phyloP scores from a whole-genome alignment of 2,113 vertebrate species.

The Rutilus rutilus region DNA sequence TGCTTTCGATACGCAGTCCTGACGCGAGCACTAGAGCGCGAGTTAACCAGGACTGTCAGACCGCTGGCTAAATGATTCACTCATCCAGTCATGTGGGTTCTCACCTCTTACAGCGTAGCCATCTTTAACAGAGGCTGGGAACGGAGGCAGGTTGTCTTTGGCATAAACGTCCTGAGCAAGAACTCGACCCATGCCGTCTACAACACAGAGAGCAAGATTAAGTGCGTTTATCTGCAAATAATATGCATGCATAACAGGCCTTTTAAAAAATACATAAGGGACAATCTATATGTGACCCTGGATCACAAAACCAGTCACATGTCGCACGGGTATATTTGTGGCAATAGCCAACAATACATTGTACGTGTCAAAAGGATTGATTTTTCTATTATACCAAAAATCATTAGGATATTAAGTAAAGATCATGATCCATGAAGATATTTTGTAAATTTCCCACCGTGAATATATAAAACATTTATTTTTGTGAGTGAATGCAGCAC shows the following conservation, averaged over 20 bases:
- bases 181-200: constrained; percentile 98
- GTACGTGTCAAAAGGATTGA: too few species aligned
- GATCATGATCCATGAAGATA: too few species aligned
- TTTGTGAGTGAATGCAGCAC: too few species aligned
- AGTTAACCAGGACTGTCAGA: neutral
- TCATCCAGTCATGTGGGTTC: neutral
- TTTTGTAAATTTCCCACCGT: too few species aligned
- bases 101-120: constrained; percentile 96
- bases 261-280: neutral
- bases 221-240: neutral
- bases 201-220: constrained; percentile 16
- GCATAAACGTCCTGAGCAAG: constrained; percentile 99
- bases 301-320: too few species aligned
- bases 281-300: neutral
- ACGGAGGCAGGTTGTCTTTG: constrained; percentile 99
- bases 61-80: neutral
- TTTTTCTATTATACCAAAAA: too few species aligned
- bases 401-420: too few species aligned
- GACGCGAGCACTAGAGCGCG: neutral
- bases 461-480: too few species aligned
- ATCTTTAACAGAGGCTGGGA: constrained; percentile 98
- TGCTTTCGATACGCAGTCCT: neutral
- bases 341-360: too few species aligned
- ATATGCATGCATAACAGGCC: neutral
- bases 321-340: too few species aligned